Evolutionary conservation across 2,113 vertebrate species (phyloP).

Genomic region (human): GRCh38 chr5:69364001-69364500

Average conservation of each 20-base stretch:
- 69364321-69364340: background rate
- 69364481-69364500: conserved; percentile 2
- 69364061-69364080: too few species aligned
- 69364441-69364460: background rate
- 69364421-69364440: background rate
- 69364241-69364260: background rate
- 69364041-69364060: too few species aligned
- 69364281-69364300: background rate
- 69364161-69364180: background rate
- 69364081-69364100: too few species aligned
- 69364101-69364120: too few species aligned
- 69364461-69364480: background rate
- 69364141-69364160: background rate
- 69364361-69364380: background rate
- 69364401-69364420: background rate
- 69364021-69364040: too few species aligned
- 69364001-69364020: too few species aligned
- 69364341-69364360: background rate
- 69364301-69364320: conserved; percentile 6
- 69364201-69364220: too few species aligned
- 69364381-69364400: background rate
- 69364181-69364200: too few species aligned
- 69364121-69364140: background rate
- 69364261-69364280: background rate
- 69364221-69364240: background rate